Evolutionary conservation across 2,888 invertebrate species (phyloP), one percentile per base, ranked within the genome.

Genomic region (Ennomos fuscantarius): DNA sequence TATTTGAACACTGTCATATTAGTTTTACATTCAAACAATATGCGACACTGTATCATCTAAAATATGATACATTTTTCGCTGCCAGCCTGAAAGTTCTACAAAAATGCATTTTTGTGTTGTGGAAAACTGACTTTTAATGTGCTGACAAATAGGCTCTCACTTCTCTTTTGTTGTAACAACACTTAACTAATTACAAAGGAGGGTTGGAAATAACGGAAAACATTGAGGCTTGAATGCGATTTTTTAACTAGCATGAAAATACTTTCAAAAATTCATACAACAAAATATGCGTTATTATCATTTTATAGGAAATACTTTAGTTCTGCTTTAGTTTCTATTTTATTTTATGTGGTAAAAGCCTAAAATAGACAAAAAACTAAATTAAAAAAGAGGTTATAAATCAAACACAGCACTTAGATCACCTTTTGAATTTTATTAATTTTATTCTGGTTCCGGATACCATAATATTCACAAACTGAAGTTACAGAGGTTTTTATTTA

Each of bases 111-210:
- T 39, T 44, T 42, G 37, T 36, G 52, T 43, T 33, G 39, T 40
- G 33, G 60, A 52, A 72, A 66, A 69, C 54, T 69, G 60, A 63
- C 56, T 69, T 74, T 68, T 81, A 76, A 69, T 55, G 12, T 59
- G 15, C 48, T 9, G 57, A 37, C 24, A 52, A 68, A 24, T 79
- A 69, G 66, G 73, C 70, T 63, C 54, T 59, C 62, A 73, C 44
- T 62, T 13, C 48, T 59, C 55, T 71, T 66, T 63, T 70, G 74
- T 76, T 80, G 36, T 32, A 13, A 76, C 65, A 71, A 75, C 72
- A 70, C 64, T 80, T 73, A 68, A 73, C 74, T 83, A 82, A 87
- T 87, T 83, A 81, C 65, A 56, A 68, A 78, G 79, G 78, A 76
- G 76, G 76, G 68, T 68, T 62, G 66, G 75, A 73, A 73, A 76